These are phyloP conservation scores for Nyctalus aviator DNA, from an alignment of 2,797 vertebrate genomes.

Conservation along the genomic window DNA sequence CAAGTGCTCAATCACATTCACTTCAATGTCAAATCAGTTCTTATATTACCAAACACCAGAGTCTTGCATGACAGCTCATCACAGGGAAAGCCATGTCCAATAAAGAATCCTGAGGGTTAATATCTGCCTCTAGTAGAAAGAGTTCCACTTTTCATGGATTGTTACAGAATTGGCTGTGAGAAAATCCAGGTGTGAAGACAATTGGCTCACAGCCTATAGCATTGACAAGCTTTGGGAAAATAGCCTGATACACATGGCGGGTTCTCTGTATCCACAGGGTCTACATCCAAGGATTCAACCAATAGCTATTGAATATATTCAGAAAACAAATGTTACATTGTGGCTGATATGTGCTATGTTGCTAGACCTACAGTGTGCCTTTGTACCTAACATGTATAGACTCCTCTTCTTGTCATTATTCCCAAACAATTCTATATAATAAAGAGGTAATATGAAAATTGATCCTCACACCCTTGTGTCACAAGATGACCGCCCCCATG, in stretches of 20 bases:
- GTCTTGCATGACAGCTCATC: background rate
- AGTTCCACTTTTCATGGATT: constrained; percentile 4
- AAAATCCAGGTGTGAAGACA: background rate
- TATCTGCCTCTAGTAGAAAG: constrained; percentile 2
- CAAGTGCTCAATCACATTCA: constrained; percentile 48
- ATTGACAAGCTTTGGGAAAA: background rate
- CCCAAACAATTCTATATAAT: background rate
- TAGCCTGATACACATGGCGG: background rate
- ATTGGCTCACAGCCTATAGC: background rate
- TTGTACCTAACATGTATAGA: background rate
- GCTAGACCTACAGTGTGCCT: background rate
- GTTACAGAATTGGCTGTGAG: background rate
- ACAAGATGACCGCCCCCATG: no score
- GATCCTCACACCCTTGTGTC: no score
- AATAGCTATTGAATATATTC: background rate
- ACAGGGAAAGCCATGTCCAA: background rate
- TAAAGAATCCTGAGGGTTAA: background rate
- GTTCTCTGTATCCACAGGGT: background rate
- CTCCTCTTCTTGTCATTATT: background rate
- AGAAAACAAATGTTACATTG: background rate
- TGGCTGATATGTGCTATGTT: background rate
- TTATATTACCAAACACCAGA: background rate
- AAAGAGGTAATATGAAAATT: no score
- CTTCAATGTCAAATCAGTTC: background rate
- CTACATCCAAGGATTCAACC: background rate